These are phyloP conservation scores for Hyperoplus lanceolatus DNA, from an alignment of 2,797 vertebrate species.

Conservation along the genomic window DNA sequence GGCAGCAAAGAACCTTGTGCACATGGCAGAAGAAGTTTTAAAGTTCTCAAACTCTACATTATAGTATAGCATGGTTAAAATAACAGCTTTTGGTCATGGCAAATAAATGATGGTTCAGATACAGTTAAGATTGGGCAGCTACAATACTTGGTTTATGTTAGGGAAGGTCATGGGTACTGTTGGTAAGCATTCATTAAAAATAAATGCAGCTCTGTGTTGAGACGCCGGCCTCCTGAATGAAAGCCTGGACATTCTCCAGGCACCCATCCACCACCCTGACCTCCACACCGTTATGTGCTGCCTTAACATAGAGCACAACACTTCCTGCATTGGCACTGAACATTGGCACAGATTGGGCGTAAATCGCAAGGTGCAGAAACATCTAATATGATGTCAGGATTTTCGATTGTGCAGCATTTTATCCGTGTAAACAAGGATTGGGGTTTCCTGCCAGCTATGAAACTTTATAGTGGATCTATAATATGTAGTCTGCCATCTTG, in stretches of 20 bases:
- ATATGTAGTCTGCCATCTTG: neutral
- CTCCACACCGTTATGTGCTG: neutral
- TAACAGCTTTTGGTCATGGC: no score
- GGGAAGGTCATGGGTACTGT: neutral
- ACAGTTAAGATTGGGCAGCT: neutral
- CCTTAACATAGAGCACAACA: neutral
- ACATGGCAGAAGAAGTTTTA: neutral
- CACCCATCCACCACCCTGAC: neutral
- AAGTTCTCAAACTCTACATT: neutral
- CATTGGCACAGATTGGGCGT: neutral
- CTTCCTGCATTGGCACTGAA: neutral
- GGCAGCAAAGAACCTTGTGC: neutral
- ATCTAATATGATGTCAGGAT: neutral
- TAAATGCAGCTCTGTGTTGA: neutral
- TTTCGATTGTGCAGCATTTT: neutral
- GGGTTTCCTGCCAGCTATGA: neutral
- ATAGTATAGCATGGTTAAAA: no score
- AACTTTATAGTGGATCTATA: neutral
- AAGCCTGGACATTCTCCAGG: neutral
- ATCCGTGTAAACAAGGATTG: constrained; percentile 14
- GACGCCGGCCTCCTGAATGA: neutral
- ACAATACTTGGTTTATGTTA: neutral
- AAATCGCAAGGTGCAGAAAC: neutral
- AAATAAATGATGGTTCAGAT: no score
- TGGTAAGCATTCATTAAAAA: neutral